A percentile compares a stretch with the other conserved stretches of the same genome.
Evolutionary conservation across 2,113 vertebrate species (phyloP).

Genomic region (Dromaius novaehollandiae): DNA sequence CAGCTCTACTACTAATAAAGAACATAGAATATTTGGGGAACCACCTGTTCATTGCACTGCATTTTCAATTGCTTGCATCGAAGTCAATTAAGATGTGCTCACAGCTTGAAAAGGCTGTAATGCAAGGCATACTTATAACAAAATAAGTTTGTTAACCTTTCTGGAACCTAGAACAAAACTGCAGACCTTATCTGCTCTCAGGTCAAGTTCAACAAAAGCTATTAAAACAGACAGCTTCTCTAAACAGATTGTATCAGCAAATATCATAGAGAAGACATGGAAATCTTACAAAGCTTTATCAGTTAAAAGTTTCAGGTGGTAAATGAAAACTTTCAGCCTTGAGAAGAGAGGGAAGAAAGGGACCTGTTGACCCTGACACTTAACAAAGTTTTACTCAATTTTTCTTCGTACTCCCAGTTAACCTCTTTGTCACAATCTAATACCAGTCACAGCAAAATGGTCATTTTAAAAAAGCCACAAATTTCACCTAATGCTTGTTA

Average conservation of each 20-base stretch:
- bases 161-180: constrained; percentile 2
- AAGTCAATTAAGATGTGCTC: constrained; percentile 48
- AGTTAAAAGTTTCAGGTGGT: not conserved
- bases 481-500: not conserved
- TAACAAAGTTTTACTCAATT: not conserved
- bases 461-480: not conserved
- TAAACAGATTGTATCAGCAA: not conserved
- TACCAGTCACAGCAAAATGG: not conserved
- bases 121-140: constrained; percentile 18
- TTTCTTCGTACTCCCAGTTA: not conserved
- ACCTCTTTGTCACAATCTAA: not conserved
- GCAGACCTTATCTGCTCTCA: not conserved
- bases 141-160: constrained; percentile 13
- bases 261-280: not conserved
- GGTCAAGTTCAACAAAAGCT: not conserved
- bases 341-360: not conserved
- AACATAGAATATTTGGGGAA: not conserved
- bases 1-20: not conserved
- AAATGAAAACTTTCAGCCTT: not conserved
- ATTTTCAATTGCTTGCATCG: constrained; percentile 18
- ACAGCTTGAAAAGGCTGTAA: not conserved
- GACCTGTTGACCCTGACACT: not conserved
- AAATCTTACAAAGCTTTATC: not conserved
- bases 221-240: not conserved
- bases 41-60: not conserved